These are phyloP conservation scores for Tetragonisca angustula DNA, from an alignment of 2,888 invertebrate species.

Conservation along the genomic window DNA sequence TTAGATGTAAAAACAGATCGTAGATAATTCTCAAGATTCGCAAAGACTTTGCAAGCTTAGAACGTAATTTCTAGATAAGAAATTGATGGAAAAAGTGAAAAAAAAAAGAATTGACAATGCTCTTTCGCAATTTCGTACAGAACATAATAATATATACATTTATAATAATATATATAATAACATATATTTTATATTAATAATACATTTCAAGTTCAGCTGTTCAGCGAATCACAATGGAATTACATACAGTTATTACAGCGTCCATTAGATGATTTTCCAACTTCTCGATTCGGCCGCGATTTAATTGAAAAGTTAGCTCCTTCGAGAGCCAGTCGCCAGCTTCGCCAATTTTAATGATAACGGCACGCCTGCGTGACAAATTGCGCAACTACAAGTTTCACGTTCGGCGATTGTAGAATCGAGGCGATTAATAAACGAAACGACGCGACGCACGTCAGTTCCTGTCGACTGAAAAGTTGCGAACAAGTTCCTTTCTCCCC, in stretches of 20 bases:
- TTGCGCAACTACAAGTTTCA: slow-evolving; percentile 50
- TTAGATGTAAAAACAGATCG: too few species aligned
- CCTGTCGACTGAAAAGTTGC: slow-evolving; percentile 52
- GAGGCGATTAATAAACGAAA: slow-evolving; percentile 60
- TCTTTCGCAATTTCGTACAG: too few species aligned
- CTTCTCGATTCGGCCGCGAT: slow-evolving; percentile 15
- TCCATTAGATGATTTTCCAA: slow-evolving; percentile 6
- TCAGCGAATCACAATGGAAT: neutral
- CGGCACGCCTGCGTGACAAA: slow-evolving; percentile 37
- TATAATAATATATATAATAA: too few species aligned
- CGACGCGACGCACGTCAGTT: slow-evolving; percentile 41
- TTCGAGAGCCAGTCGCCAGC: slow-evolving; percentile 28
- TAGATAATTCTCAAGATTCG: too few species aligned
- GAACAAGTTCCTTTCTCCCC: slow-evolving; percentile 35
- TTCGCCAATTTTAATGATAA: slow-evolving; percentile 49
- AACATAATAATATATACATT: too few species aligned
- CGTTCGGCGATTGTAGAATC: slow-evolving; percentile 46
- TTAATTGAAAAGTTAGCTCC: slow-evolving; percentile 45
- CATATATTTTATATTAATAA: too few species aligned
- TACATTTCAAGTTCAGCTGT: too few species aligned
- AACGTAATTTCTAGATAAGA: too few species aligned
- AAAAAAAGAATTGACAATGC: too few species aligned
- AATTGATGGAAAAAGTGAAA: too few species aligned
- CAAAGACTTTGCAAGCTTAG: too few species aligned
- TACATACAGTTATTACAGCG: neutral